Conservation (phyloP, 2,797 vertebrate genomes). For the Characodon lateralis region DNA sequence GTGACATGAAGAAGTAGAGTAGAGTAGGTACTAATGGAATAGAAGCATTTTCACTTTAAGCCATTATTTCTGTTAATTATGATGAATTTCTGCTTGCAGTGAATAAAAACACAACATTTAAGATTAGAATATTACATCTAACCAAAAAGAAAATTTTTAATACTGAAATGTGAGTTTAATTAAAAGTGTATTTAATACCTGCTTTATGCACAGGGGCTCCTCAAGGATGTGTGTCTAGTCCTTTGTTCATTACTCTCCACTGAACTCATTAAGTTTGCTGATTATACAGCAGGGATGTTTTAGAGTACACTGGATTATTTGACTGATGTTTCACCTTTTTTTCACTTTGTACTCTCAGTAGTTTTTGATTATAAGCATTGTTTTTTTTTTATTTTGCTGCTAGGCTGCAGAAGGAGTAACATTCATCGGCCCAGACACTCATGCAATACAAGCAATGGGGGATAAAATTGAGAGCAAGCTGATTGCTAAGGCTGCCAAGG, state of each 20-base stretch:
- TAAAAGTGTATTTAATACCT: too few species aligned
- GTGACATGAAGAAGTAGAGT: too few species aligned
- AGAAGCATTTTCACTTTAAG: too few species aligned
- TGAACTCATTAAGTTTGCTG: not conserved
- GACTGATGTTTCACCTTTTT: not conserved
- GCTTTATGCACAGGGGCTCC: not conserved
- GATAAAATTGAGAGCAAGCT: conserved; percentile 99
- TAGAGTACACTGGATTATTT: not conserved
- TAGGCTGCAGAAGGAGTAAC: conserved; percentile 87
- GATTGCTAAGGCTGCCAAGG: conserved; percentile 93
- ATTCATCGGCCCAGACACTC: conserved; percentile 94
- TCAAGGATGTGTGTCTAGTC: not conserved
- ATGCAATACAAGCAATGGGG: conserved; percentile 97
- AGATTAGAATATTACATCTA: too few species aligned
- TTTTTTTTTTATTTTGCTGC: conserved; percentile 40
- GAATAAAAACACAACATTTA: too few species aligned
- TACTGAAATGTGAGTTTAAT: too few species aligned
- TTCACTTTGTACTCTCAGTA: not conserved
- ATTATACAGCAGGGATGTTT: not conserved
- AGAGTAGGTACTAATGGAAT: too few species aligned
- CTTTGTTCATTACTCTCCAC: conserved; percentile 2
- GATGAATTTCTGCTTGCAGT: too few species aligned
- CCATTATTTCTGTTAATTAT: too few species aligned
- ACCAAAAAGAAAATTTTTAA: too few species aligned
- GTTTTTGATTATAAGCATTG: not conserved